Evolutionary conservation across 2,113 vertebrate genomes (phyloP), one percentile per base, ranked within the genome.

Genomic region (Coregonus clupeaformis): DNA sequence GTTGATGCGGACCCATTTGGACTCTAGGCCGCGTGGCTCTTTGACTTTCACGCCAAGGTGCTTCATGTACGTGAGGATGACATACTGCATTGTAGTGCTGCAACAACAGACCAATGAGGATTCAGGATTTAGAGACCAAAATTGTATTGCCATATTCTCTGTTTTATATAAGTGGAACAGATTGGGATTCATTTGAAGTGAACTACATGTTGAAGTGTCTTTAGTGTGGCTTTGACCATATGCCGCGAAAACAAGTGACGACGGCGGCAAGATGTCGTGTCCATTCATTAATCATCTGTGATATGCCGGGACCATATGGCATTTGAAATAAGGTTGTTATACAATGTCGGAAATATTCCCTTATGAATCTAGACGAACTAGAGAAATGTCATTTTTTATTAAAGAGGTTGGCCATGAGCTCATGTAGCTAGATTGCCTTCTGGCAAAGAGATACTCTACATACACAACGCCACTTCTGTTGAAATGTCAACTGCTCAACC

Each of bases 51-150:
- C 96, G n/a, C 96, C 96, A 85, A 98, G 90, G 85, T 96, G 94
- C 71, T 97, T 98, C 97, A 98, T 98, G 86, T 97, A 98, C 75
- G 94, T 94, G 52, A 97, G 93, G 69, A 98, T 95, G 74, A 98
- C 96, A 84, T 94, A 96, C 60, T 96, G 95, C 90, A 96, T 95
- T 0, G 95, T 93, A 78, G 94, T 95, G 90, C 96, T 98, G 22
- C 6, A 78, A 72, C 62, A 64, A 14, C 62, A 30, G 22, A 64
- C 57, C 57, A 60, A 60, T 24, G 57, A 24, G 1, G 1, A 60
- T 60, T 60, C 57, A n/a, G 18, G n/a, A 60, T 22, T 16, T n/a
- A 22, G 20, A 60, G 57, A 11, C 20, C 16, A 59, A n/a, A 18
- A 18, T 52, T 5, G 1, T 3, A 14, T 18, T 18, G 16, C 16